phyloP scores from a whole-genome alignment of 1,140 invertebrate genomes.

The Heliconius melpomene region DNA sequence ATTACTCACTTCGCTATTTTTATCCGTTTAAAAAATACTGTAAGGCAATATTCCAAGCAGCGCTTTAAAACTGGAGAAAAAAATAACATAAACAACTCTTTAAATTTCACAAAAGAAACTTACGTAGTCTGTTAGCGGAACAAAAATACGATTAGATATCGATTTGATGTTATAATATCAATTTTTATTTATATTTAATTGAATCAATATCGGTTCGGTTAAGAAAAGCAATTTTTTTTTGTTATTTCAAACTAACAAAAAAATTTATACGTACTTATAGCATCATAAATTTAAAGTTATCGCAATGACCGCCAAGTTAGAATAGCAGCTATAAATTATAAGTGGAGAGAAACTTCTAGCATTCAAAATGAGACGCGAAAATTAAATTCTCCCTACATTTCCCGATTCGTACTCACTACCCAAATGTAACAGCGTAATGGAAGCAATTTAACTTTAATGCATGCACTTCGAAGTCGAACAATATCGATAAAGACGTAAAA shows the following conservation, averaged over 20 bases:
- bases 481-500: background rate
- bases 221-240: background rate
- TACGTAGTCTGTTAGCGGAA: no score
- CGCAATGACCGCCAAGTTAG: background rate
- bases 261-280: background rate
- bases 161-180: no score
- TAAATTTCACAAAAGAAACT: no score
- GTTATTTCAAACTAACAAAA: background rate
- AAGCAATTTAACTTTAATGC: background rate
- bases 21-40: no score
- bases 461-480: background rate
- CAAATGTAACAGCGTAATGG: background rate
- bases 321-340: slow-evolving; percentile 9
- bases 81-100: no score
- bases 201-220: no score
- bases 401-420: background rate
- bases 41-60: no score
- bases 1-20: no score
- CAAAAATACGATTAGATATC: no score
- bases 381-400: background rate
- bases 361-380: background rate
- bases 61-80: no score
- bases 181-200: no score
- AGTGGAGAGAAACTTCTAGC: slow-evolving; percentile 2
- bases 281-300: background rate